Conservation (phyloP, 2,797 vertebrate species). For the Synaphobranchus kaupii region DNA sequence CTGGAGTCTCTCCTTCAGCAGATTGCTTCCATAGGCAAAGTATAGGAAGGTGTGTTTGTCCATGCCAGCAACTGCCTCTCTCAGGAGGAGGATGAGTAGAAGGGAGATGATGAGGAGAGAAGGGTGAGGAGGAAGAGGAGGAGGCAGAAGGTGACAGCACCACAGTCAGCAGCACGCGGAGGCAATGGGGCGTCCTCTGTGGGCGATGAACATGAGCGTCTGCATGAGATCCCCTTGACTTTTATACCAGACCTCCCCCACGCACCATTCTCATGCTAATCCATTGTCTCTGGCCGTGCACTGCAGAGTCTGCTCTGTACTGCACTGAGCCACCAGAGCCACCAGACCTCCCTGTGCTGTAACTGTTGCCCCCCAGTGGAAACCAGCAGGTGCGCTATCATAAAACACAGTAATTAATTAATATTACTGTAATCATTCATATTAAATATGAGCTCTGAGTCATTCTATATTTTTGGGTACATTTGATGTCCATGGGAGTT, state of each 20-base stretch:
- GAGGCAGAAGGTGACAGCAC: conserved; percentile 30
- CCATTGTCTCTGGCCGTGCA: conserved; percentile 43
- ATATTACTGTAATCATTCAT: neutral
- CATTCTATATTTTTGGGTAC: no score
- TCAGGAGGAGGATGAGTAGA: conserved; percentile 29
- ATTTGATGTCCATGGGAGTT: no score
- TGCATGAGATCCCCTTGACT: conserved; percentile 46
- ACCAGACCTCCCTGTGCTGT: neutral
- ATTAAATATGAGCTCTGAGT: neutral
- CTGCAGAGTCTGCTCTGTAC: conserved; percentile 43
- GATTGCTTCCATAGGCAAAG: conserved; percentile 75
- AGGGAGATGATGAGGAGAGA: conserved; percentile 11
- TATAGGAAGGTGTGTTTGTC: conserved; percentile 67
- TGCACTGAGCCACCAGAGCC: neutral
- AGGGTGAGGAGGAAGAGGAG: conserved; percentile 29
- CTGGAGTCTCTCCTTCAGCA: conserved; percentile 71
- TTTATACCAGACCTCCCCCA: conserved; percentile 41
- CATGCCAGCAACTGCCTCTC: conserved; percentile 43
- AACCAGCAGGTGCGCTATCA: neutral
- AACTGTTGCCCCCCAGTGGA: conserved; percentile 28
- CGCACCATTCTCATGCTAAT: conserved; percentile 67
- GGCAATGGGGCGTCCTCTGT: conserved; percentile 15
- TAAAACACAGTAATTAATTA: neutral
- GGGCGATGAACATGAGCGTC: conserved; percentile 28
- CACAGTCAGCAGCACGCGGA: conserved; percentile 21